Conservation (phyloP, 1,140 invertebrate species). For the Uloborus diversus region DNA sequence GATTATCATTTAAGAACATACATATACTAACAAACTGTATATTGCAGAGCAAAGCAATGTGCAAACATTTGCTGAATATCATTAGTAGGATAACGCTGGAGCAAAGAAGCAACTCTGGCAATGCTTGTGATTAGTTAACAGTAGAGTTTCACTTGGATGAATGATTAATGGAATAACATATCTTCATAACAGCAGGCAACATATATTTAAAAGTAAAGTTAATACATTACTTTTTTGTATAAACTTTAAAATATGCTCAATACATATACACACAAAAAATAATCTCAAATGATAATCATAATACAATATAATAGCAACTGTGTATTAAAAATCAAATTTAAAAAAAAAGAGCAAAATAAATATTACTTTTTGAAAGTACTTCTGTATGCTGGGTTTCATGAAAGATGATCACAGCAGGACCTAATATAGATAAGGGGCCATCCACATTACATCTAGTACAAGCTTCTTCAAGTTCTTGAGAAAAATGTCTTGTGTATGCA, state of each 20-base stretch:
- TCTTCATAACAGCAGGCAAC: too few species aligned
- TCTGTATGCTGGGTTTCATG: constrained; percentile 82
- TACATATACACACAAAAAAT: neutral
- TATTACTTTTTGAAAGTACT: constrained; percentile 45
- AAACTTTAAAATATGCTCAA: neutral
- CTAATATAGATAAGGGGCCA: constrained; percentile 68
- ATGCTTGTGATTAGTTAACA: too few species aligned
- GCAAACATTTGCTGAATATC: too few species aligned
- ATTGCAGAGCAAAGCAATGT: too few species aligned
- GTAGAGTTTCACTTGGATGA: too few species aligned
- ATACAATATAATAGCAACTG: too few species aligned
- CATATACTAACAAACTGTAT: too few species aligned
- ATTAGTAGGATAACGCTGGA: too few species aligned
- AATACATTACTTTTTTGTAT: neutral
- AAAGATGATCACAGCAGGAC: constrained; percentile 81
- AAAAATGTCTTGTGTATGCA: constrained; percentile 80
- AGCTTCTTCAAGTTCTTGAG: constrained; percentile 71
- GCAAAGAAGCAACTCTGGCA: too few species aligned
- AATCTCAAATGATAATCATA: too few species aligned
- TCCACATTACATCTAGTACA: constrained; percentile 69
- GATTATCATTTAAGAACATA: too few species aligned
- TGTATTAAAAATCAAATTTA: constrained; percentile 57
- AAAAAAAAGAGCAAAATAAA: neutral
- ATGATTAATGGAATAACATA: too few species aligned
- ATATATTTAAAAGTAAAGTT: neutral